These are phyloP conservation scores for Agrypnia vestita DNA, from an alignment of 1,140 invertebrate genomes.

Conservation along the genomic window DNA sequence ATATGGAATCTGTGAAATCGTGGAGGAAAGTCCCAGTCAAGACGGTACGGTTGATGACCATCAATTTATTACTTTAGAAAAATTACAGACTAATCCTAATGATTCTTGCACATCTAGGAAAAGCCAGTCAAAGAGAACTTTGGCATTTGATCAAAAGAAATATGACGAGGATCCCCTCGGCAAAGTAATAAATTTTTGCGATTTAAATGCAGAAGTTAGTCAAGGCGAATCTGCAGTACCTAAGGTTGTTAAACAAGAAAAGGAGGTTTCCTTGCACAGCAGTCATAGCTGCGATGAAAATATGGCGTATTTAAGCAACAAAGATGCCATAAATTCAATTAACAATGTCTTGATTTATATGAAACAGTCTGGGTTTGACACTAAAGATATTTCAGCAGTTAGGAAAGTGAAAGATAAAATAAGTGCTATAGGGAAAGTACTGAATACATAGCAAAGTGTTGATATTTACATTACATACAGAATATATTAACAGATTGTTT, in stretches of 20 bases:
- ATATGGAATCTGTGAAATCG: slow-evolving; percentile 43
- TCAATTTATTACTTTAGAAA: slow-evolving; percentile 4
- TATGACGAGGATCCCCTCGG: slow-evolving; percentile 29
- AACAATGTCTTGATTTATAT: slow-evolving; percentile 36
- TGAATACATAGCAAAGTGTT: slow-evolving; percentile 25
- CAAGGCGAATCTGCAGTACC: not conserved
- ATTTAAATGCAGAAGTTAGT: not conserved
- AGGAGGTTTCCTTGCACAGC: not conserved
- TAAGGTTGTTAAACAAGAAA: not conserved
- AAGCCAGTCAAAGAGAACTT: slow-evolving; percentile 15
- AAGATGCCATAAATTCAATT: slow-evolving; percentile 29
- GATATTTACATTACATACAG: not conserved
- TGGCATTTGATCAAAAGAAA: slow-evolving; percentile 11
- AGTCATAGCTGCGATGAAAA: not conserved
- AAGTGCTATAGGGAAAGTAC: slow-evolving; percentile 32
- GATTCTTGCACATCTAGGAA: slow-evolving; percentile 2
- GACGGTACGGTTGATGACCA: not conserved
- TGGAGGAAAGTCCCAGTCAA: slow-evolving; percentile 5
- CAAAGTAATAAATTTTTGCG: slow-evolving; percentile 8
- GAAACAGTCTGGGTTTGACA: slow-evolving; percentile 26
- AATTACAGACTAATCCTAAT: not conserved
- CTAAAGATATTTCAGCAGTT: slow-evolving; percentile 11
- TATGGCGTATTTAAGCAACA: slow-evolving; percentile 2
- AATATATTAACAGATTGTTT: too few species aligned
- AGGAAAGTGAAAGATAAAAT: slow-evolving; percentile 37